Conservation (phyloP, 1,140 invertebrate genomes). For the Sitobion miscanthi region DNA sequence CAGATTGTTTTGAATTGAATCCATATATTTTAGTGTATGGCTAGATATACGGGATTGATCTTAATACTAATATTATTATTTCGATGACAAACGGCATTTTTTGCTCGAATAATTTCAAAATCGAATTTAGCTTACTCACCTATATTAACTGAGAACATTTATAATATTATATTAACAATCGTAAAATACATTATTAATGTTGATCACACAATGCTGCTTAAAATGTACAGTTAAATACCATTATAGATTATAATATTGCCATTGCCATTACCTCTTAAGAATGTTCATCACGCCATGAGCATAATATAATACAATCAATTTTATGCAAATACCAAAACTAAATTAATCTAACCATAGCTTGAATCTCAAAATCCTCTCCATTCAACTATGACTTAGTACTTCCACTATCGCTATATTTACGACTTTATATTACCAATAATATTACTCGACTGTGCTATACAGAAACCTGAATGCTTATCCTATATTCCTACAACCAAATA, state of each 20-base stretch:
- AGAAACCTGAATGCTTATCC: neutral
- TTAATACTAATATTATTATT: neutral
- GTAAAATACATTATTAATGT: neutral
- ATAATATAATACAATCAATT: neutral
- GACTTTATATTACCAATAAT: neutral
- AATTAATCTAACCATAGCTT: conserved; percentile 27
- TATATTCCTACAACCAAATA: neutral
- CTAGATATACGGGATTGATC: neutral
- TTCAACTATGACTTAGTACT: conserved; percentile 14
- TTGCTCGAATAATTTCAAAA: neutral
- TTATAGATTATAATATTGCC: neutral
- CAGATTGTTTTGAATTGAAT: neutral
- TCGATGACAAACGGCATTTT: neutral
- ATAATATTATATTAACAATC: neutral
- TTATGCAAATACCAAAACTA: conserved; percentile 24
- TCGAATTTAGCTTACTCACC: neutral
- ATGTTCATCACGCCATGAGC: neutral
- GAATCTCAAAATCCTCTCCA: neutral
- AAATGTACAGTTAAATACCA: neutral
- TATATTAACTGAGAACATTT: neutral
- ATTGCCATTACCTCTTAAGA: neutral
- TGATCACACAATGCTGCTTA: neutral
- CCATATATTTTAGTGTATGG: neutral
- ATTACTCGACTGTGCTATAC: neutral
- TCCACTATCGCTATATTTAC: neutral